phyloP scores from a whole-genome alignment of 2,113 vertebrate species.

The Osmerus mordax region DNA sequence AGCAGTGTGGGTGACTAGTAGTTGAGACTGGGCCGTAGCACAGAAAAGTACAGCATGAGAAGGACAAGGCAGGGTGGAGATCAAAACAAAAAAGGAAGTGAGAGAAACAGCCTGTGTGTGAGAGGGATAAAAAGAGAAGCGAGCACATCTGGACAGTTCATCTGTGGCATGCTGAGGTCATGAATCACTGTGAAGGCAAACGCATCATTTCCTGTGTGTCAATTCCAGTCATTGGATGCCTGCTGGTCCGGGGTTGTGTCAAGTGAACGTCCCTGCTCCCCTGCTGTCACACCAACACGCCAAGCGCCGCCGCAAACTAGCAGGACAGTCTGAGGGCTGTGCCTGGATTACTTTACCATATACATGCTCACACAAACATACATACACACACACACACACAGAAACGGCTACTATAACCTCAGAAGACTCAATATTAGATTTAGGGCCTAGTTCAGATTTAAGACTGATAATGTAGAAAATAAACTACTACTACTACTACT shows the following conservation, averaged over 20 bases:
- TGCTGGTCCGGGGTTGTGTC: conserved; percentile 23
- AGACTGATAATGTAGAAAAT: conserved; percentile 11
- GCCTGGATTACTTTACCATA: not conserved
- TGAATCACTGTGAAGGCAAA: conserved; percentile 59
- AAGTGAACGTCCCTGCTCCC: conserved; percentile 35
- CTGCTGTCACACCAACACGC: conserved; percentile 23
- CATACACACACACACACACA: too few species aligned
- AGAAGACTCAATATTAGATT: too few species aligned
- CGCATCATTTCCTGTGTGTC: conserved; percentile 59
- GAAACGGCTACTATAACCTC: not conserved
- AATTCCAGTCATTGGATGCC: conserved; percentile 33
- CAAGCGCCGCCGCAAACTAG: conserved; percentile 21
- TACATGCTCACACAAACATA: not conserved
- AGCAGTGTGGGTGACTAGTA: too few species aligned
- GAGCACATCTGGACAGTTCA: conserved; percentile 60
- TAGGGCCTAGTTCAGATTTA: not conserved
- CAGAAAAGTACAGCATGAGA: not conserved
- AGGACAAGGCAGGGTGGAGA: not conserved
- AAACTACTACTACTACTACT: not conserved
- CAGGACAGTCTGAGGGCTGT: conserved; percentile 1
- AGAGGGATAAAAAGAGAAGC: not conserved
- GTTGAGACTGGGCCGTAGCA: too few species aligned
- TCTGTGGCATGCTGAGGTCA: conserved; percentile 61
- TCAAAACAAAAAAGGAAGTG: not conserved
- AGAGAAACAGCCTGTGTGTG: not conserved